Evolutionary conservation across 2,797 vertebrate species (phyloP).

Genomic region (Tachyglossus aculeatus): DNA sequence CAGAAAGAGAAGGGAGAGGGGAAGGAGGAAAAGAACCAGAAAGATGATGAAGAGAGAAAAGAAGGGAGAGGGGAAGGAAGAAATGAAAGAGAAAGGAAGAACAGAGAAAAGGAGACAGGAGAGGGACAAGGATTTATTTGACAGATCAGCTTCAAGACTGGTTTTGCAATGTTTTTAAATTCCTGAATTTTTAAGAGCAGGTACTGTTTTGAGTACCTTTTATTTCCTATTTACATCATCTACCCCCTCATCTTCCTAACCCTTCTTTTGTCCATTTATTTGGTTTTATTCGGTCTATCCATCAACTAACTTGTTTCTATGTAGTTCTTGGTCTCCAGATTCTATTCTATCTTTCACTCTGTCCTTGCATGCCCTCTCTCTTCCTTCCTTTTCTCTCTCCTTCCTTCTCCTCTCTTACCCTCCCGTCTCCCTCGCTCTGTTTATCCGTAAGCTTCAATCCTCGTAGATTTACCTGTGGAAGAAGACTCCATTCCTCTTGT

Average conservation of each 20-base stretch:
- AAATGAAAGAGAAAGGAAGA: not conserved
- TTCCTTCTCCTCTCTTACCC: not conserved
- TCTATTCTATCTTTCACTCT: not conserved
- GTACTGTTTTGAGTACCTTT: not conserved
- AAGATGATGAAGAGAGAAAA: too few species aligned
- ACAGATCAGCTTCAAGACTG: not conserved
- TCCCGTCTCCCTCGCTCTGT: conserved; percentile 25
- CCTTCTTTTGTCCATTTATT: conserved; percentile 22
- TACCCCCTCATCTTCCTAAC: not conserved
- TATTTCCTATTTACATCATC: not conserved
- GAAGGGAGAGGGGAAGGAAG: not conserved
- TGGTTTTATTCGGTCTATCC: not conserved
- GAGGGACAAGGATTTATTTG: conserved; percentile 38
- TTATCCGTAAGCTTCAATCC: conserved; percentile 35
- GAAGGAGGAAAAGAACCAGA: too few species aligned
- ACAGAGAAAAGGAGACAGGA: not conserved
- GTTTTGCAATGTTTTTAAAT: not conserved
- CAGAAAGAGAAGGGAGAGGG: conserved; percentile 33
- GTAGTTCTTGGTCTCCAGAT: not conserved
- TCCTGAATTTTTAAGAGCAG: not conserved
- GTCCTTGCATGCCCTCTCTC: not conserved
- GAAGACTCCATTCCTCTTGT: conserved; percentile 35
- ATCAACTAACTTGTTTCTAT: fast-evolving
- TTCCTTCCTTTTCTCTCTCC: not conserved
- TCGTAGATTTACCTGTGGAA: conserved; percentile 55